Percentiles rank a stretch among this genome's conserved stretches.
These are phyloP conservation scores for Blennius ocellaris DNA, from an alignment of 2,113 vertebrate genomes.

Conservation along the genomic window DNA sequence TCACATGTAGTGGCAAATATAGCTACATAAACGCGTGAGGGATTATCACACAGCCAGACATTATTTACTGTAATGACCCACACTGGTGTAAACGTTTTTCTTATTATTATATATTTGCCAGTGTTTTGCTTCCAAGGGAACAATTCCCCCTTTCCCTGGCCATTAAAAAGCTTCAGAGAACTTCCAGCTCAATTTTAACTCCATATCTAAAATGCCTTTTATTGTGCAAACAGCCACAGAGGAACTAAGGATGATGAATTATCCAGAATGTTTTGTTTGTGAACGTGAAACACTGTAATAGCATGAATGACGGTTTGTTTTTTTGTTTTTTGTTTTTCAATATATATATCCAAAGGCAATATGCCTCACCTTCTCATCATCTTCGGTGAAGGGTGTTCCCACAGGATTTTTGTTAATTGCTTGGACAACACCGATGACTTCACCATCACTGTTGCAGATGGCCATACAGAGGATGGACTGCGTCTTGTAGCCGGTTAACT, in stretches of 20 bases:
- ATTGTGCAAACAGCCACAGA: slow-evolving; percentile 32
- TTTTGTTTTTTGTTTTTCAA: not conserved
- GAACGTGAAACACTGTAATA: not conserved
- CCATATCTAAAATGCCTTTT: slow-evolving; percentile 16
- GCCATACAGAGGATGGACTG: slow-evolving; percentile 86
- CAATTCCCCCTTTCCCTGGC: slow-evolving; percentile 33
- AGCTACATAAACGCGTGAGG: slow-evolving; percentile 12
- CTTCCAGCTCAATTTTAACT: slow-evolving; percentile 37
- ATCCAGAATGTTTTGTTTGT: not conserved
- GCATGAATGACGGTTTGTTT: no score
- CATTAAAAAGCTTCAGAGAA: slow-evolving; percentile 62
- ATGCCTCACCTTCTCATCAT: slow-evolving; percentile 83
- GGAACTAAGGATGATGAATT: slow-evolving; percentile 19
- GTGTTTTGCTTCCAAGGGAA: slow-evolving; percentile 45
- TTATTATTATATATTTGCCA: slow-evolving; percentile 33
- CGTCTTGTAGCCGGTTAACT: slow-evolving; percentile 85
- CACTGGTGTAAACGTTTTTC: slow-evolving; percentile 40
- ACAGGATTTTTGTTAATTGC: slow-evolving; percentile 85
- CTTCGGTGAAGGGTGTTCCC: slow-evolving; percentile 81
- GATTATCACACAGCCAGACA: slow-evolving; percentile 25
- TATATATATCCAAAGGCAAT: no score
- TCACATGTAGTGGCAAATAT: slow-evolving; percentile 24
- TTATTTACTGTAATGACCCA: slow-evolving; percentile 37
- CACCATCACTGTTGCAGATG: slow-evolving; percentile 84
- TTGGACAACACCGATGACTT: slow-evolving; percentile 85